Evolutionary conservation across 2,113 vertebrate species (phyloP), one percentile per base, ranked within the genome.

Genomic region (Mesembrinibis cayennensis): DNA sequence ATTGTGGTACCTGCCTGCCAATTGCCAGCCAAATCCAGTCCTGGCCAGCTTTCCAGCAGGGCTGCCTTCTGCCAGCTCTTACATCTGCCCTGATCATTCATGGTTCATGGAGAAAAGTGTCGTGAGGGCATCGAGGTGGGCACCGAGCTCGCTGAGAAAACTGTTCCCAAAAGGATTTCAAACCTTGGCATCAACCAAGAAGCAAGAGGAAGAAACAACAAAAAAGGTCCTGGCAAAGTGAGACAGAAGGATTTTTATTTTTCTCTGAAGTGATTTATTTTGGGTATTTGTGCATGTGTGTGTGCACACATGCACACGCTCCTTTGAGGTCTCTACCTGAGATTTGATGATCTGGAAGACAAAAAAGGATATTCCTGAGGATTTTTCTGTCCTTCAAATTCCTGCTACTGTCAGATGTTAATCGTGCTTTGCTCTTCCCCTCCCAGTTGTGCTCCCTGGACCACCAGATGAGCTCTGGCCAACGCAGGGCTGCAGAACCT

Each of bases 401-500:
- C 47, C 44, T 93, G 63, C 40, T 55, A 0, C 2, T 34, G 36
- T 89, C 66, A 82, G 61, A 62, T 87, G 23, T 87, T 42, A 32
- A 47, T 10, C 0, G 2, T 32, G 11, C 49, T 90, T 88, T 80
- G 14, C 49, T 79, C 19, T 89, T 85, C 29, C 58, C 30, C 62
- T 91, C 53, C 30, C 61, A 58, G 52, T 34, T 84, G 82, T 2
- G 0, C 29, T 94, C 80, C 21, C 66, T 23, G 66, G 96, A 87
- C 84, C 93, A 95, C 93, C 92, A 74, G 38, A 88, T n/a, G 53
- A 70, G 90, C 63, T 79, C 34, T 36, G 77, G 34, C 7, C 4
- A 3, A 9, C 2, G 2, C 38, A 14, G 32, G 5, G 38, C 82
- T 91, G 78, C 38, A 81, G 85, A 82, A 70, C 8, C 8, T 76